phyloP scores from a whole-genome alignment of 2,113 vertebrate genomes.

The Danio rerio region DNA sequence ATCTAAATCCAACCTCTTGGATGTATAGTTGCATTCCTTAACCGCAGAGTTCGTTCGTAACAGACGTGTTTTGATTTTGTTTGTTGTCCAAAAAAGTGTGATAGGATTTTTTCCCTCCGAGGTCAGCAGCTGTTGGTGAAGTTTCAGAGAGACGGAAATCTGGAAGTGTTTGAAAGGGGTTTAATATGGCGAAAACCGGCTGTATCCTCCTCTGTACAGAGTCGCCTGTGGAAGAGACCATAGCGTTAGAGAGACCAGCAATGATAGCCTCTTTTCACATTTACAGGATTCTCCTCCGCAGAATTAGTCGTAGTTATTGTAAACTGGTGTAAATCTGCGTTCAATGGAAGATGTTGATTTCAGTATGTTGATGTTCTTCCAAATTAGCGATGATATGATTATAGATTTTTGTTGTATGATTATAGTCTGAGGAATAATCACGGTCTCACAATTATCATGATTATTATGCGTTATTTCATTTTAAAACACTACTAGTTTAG shows the following conservation, averaged over 20 bases:
- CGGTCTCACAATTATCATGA: too few species aligned
- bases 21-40: constrained; percentile 50
- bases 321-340: too few species aligned
- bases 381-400: too few species aligned
- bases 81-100: constrained; percentile 41
- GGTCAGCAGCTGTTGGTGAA: constrained; percentile 50
- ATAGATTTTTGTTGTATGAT: too few species aligned
- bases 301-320: too few species aligned
- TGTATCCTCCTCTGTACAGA: constrained; percentile 82
- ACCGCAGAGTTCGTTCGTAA: constrained; percentile 38
- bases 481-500: too few species aligned
- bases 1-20: background rate
- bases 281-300: too few species aligned
- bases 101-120: constrained; percentile 39
- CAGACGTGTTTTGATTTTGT: constrained; percentile 32
- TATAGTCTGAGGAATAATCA: too few species aligned
- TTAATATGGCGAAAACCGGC: constrained; percentile 82
- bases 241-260: background rate
- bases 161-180: constrained; percentile 5
- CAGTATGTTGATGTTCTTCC: too few species aligned
- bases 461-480: too few species aligned
- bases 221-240: constrained; percentile 67
- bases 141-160: constrained; percentile 46
- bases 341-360: too few species aligned
- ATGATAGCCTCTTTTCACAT: too few species aligned